Evolutionary conservation across 2,888 invertebrate genomes (phyloP).

Genomic region (Ophion costatus): DNA sequence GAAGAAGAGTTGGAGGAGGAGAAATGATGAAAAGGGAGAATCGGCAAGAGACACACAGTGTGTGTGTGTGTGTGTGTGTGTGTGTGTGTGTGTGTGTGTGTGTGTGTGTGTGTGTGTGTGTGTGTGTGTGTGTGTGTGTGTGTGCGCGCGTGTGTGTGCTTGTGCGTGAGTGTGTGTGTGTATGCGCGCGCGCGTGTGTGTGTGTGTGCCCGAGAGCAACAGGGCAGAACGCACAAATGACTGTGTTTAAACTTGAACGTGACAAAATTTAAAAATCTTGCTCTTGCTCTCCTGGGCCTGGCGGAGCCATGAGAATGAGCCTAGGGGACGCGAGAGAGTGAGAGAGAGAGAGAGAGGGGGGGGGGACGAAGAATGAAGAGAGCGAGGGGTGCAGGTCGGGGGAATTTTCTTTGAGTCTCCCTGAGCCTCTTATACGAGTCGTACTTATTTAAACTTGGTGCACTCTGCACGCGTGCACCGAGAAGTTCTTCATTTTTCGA

Average conservation of each 20-base stretch:
- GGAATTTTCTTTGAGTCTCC: slow-evolving; percentile 61
- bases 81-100: slow-evolving; percentile 18
- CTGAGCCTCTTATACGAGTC: slow-evolving; percentile 35
- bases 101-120: not conserved
- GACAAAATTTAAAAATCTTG: slow-evolving; percentile 83
- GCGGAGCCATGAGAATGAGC: slow-evolving; percentile 63
- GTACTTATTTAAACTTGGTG: slow-evolving; percentile 26
- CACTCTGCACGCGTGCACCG: not conserved
- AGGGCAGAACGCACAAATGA: slow-evolving; percentile 79
- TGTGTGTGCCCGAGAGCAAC: slow-evolving; percentile 50
- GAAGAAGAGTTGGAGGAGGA: slow-evolving; percentile 58
- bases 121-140: not conserved
- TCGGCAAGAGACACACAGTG: slow-evolving; percentile 70
- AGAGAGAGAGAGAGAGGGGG: slow-evolving; percentile 55
- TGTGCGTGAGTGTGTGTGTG: not conserved
- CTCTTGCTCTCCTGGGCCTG: slow-evolving; percentile 55
- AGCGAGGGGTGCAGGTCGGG: slow-evolving; percentile 44
- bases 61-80: too few relatives aligned
- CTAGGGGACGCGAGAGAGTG: slow-evolving; percentile 51
- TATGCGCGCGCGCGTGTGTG: too few relatives aligned
- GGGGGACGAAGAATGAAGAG: slow-evolving; percentile 32
- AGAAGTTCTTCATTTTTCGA: slow-evolving; percentile 1
- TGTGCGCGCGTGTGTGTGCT: too few relatives aligned
- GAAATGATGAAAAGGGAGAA: slow-evolving; percentile 74
- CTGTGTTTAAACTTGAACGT: slow-evolving; percentile 84